Base-by-base conservation (phyloP, 2,797 vertebrate species). In the Sebastolobus alascanus region DNA sequence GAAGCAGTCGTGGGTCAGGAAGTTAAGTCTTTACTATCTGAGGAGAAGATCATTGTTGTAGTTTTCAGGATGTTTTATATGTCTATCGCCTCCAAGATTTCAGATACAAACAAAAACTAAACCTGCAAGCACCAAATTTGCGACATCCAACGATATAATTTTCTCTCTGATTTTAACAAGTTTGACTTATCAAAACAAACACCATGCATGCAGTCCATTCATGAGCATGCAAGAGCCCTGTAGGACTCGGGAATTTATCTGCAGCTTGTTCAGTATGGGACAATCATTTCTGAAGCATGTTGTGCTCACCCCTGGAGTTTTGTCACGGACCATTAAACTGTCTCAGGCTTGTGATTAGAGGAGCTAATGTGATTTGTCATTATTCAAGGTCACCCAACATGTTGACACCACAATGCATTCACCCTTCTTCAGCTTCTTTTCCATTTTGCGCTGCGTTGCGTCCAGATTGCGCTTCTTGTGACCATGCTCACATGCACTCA, bases 331-430 rank as follows among this genome's bases (percentile, higher is more conserved):
- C n/a, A 65, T 65, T 43, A 65, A 76, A 35, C 38, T 65, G 52
- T 59, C 56, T 25, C 10, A 67, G 16, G 52, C 50, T 38, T 56
- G 35, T 55, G 68, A 75, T 35, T 16, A 79, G 13, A 43, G 46
- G 16, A 16, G 60, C 27, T 59, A 25, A 78, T 81, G 74, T n/a
- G 68, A 73, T 68, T 63, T 67, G 13, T 56, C 27, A 20, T 79
- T 58, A 55, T 40, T 68, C 78, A 81, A 83, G 84, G 72, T 75
- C 72, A 61, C 43, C 11, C 13, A n/a, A n/a, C 22, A 43, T 50
- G 13, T 56, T 29, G 29, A 64, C n/a, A 10, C 14, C 29, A 68
- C 43, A 73, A 61, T 55, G 13, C 11, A 56, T 68, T 68, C 31
- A 77, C 14, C 1, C 6, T 2, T 5, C 33, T 22, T 52, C 22